Evolutionary conservation across 1,140 invertebrate species (phyloP).

Genomic region (Neoseiulus cucumeris): DNA sequence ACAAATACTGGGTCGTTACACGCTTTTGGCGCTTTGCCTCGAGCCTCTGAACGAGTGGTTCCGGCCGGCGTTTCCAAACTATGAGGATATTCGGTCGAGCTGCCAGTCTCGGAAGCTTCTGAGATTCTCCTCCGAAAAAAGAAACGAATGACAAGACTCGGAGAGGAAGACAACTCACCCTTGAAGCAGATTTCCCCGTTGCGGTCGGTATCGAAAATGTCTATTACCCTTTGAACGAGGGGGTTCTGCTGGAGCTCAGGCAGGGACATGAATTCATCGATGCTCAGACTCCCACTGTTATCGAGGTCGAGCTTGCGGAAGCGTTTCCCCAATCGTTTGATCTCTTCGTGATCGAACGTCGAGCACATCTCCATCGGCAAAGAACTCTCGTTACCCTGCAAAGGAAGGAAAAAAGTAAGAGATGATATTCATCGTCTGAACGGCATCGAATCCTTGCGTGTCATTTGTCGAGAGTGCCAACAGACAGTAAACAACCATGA

Average conservation of each 20-base stretch:
- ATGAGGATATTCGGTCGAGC: no score
- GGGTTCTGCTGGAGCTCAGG: conserved; percentile 27
- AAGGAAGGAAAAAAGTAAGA: background rate
- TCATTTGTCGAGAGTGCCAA: no score
- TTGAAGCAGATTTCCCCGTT: conserved; percentile 29
- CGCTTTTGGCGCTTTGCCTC: no score
- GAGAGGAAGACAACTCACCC: conserved; percentile 22
- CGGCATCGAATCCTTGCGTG: no score
- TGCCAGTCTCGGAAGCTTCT: no score
- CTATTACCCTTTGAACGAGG: conserved; percentile 27
- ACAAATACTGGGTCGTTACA: no score
- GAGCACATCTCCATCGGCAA: conserved; percentile 30
- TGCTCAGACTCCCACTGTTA: conserved; percentile 24
- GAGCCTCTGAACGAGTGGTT: no score
- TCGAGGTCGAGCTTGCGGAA: conserved; percentile 28
- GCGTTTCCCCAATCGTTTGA: conserved; percentile 25
- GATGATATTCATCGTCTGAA: no score
- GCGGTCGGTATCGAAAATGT: conserved; percentile 27
- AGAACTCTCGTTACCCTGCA: conserved; percentile 28
- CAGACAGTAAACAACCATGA: no score
- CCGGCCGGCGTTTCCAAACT: no score
- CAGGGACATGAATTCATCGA: conserved; percentile 27
- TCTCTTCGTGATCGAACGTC: conserved; percentile 27
- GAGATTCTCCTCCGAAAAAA: no score
- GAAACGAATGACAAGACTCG: no score